Percentiles rank a stretch among this genome's conserved stretches.
These are phyloP conservation scores for Macrophya alboannulata DNA, from an alignment of 2,888 invertebrate genomes.

Conservation along the genomic window DNA sequence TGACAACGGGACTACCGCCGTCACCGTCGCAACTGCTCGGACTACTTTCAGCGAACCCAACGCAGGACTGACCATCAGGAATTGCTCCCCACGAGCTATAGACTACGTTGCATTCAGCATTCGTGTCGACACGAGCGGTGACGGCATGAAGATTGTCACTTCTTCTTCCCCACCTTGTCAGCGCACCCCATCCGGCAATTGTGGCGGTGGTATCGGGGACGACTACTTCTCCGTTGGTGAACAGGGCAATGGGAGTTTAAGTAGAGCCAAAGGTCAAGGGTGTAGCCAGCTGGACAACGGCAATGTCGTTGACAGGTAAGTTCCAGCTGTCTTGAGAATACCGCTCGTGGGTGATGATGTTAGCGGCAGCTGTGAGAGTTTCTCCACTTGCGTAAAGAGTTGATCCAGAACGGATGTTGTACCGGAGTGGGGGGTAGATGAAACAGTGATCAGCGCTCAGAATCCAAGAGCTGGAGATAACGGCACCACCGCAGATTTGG, in stretches of 20 bases:
- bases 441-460: constrained; percentile 84
- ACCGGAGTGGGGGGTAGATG: constrained; percentile 55
- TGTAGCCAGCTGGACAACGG: constrained; percentile 80
- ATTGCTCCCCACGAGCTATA: constrained; percentile 74
- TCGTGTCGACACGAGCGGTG: constrained; percentile 82
- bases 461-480: constrained; percentile 80
- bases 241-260: constrained; percentile 80
- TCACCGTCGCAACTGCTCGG: constrained; percentile 72
- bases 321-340: constrained; percentile 74
- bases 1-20: constrained; percentile 71
- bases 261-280: constrained; percentile 71
- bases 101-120: constrained; percentile 79
- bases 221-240: constrained; percentile 71
- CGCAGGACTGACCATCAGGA: constrained; percentile 81
- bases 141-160: constrained; percentile 80
- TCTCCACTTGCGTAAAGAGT: constrained; percentile 81
- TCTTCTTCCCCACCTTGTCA: constrained; percentile 64
- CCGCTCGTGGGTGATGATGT: constrained; percentile 81
- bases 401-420: constrained; percentile 81
- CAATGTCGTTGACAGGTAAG: constrained; percentile 80
- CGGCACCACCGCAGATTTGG: constrained; percentile 83
- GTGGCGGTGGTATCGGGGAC: constrained; percentile 61
- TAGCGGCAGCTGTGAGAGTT: constrained; percentile 80
- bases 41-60: constrained; percentile 82
- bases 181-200: constrained; percentile 71